A percentile compares a stretch with the other conserved stretches of the same genome.
Conservation (phyloP, 2,113 vertebrate genomes). For the Sylvilagus bachmani region DNA sequence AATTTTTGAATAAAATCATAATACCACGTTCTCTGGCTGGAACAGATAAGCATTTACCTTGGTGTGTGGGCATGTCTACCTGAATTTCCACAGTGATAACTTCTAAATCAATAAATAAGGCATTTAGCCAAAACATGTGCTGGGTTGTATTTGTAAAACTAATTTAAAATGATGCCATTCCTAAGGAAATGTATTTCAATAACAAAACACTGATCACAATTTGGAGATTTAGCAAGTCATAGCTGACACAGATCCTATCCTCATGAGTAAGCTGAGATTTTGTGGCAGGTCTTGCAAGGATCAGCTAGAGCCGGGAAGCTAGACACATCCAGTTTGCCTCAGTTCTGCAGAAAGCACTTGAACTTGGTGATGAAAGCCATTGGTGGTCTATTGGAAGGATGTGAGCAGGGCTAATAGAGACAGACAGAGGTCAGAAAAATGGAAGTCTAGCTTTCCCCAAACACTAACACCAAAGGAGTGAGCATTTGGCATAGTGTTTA, state of each 20-base stretch:
- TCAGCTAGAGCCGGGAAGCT: neutral
- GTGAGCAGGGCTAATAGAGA: slow-evolving; percentile 37
- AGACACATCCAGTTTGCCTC: neutral
- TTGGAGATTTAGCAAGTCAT: neutral
- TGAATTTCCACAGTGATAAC: slow-evolving; percentile 15
- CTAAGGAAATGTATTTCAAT: neutral
- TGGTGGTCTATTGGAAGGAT: neutral
- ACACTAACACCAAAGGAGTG: neutral
- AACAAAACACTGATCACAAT: neutral
- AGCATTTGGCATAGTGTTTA: no score
- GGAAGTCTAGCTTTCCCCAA: neutral
- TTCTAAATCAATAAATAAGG: slow-evolving; percentile 62
- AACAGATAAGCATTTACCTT: neutral
- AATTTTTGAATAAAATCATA: neutral
- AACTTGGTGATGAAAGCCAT: neutral
- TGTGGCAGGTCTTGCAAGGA: slow-evolving; percentile 26
- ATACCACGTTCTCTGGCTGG: neutral
- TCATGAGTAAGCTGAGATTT: neutral
- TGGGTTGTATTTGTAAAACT: slow-evolving; percentile 10
- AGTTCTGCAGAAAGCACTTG: slow-evolving; percentile 41
- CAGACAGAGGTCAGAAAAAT: neutral
- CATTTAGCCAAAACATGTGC: neutral
- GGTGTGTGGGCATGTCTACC: neutral
- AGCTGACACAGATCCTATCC: neutral
- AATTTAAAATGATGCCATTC: neutral